Evolutionary conservation across 2,113 vertebrate species (phyloP).

Genomic region (Hippocampus comes): DNA sequence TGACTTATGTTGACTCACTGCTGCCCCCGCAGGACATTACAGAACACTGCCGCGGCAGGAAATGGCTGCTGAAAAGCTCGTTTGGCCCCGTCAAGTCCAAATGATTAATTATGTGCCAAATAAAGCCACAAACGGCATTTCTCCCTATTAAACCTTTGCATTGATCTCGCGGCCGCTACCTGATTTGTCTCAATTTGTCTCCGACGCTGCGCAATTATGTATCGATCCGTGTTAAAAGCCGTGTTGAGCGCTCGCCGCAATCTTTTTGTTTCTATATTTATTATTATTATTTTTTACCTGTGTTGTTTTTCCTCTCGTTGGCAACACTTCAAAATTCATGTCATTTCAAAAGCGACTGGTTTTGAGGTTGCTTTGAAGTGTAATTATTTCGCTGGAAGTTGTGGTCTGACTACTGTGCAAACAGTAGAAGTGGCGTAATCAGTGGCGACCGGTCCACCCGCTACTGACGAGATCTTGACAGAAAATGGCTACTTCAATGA

Average conservation of each 20-base stretch:
- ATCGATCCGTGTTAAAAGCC: slow-evolving; percentile 43
- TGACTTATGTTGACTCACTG: background rate
- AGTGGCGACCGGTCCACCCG: no score
- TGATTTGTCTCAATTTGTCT: slow-evolving; percentile 62
- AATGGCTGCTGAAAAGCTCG: slow-evolving; percentile 36
- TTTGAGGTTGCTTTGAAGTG: no score
- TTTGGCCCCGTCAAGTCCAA: slow-evolving; percentile 35
- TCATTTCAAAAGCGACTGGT: background rate
- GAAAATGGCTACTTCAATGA: no score
- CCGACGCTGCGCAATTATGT: slow-evolving; percentile 44
- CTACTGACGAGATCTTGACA: no score
- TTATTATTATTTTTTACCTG: background rate
- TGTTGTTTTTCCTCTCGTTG: background rate
- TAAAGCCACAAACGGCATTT: slow-evolving; percentile 15
- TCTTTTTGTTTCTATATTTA: background rate
- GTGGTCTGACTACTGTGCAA: no score
- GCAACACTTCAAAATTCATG: background rate
- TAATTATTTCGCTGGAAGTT: no score
- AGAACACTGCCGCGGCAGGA: background rate
- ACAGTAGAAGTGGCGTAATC: no score
- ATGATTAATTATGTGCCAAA: slow-evolving; percentile 39
- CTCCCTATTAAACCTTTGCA: slow-evolving; percentile 25
- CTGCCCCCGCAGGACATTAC: background rate
- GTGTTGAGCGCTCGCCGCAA: background rate
- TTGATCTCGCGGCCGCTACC: slow-evolving; percentile 39